Conservation (phyloP, 2,113 vertebrate species). For the Danio rerio region DNA sequence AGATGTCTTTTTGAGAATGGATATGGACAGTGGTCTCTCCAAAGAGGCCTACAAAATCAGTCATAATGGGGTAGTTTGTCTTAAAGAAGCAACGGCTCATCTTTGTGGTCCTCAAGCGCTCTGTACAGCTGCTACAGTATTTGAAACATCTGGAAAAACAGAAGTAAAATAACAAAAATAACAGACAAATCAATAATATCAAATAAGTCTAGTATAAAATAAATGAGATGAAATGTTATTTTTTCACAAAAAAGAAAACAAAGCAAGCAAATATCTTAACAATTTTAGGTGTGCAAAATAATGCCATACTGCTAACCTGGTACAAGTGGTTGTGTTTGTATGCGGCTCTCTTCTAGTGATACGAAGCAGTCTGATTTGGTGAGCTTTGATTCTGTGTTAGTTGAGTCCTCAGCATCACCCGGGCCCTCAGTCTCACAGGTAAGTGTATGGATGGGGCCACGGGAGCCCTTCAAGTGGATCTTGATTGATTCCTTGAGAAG, state of each 20-base stretch:
- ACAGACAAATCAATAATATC: too few relatives aligned
- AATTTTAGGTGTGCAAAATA: too few relatives aligned
- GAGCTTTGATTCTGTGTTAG: neutral
- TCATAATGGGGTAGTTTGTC: neutral
- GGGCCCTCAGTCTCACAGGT: constrained; percentile 76
- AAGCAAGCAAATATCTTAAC: too few relatives aligned
- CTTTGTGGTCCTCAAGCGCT: constrained; percentile 39
- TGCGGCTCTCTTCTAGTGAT: constrained; percentile 70
- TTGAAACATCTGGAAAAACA: constrained; percentile 44
- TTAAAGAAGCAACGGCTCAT: neutral
- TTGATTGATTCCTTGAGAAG: constrained; percentile 83
- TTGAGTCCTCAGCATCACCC: neutral
- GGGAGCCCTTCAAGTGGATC: constrained; percentile 84
- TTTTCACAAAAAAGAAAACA: too few relatives aligned
- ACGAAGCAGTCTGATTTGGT: constrained; percentile 57
- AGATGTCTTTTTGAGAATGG: neutral
- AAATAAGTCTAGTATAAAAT: too few relatives aligned
- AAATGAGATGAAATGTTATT: too few relatives aligned
- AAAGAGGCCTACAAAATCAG: constrained; percentile 10
- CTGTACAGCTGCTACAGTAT: constrained; percentile 50
- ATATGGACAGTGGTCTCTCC: neutral
- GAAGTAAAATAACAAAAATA: too few relatives aligned
- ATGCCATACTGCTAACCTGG: constrained; percentile 55
- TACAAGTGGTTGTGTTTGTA: constrained; percentile 51
- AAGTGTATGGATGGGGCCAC: constrained; percentile 84